Conservation (phyloP, 2,888 invertebrate genomes). For the Drosophila longiperda region DNA sequence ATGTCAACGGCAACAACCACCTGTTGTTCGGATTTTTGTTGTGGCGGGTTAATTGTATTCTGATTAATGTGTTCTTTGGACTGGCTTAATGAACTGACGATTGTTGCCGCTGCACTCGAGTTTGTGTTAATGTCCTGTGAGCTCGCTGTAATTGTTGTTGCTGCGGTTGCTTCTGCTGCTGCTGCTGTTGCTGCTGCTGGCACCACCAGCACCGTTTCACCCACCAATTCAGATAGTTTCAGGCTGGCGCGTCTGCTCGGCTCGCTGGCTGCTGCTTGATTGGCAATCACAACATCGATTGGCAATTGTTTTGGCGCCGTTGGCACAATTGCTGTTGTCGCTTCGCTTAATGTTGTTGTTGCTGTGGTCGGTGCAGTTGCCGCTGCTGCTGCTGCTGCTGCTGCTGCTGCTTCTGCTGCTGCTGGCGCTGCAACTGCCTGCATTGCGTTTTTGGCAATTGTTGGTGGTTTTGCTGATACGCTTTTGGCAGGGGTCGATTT, state of each 20-base stretch:
- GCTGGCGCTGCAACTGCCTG: constrained; percentile 31
- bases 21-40: constrained; percentile 29
- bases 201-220: constrained; percentile 68
- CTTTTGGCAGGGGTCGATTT: constrained; percentile 59
- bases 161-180: constrained; percentile 19
- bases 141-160: neutral
- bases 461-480: constrained; percentile 36
- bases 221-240: constrained; percentile 68
- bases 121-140: constrained; percentile 33
- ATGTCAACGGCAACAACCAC: constrained; percentile 57
- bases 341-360: constrained; percentile 18
- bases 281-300: constrained; percentile 58
- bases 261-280: constrained; percentile 71
- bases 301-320: constrained; percentile 40
- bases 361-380: constrained; percentile 45
- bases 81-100: constrained; percentile 45
- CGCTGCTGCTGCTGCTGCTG: constrained; percentile 5
- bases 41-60: constrained; percentile 42
- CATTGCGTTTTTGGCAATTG: constrained; percentile 64
- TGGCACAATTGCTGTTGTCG: constrained; percentile 29
- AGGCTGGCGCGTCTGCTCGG: constrained; percentile 68
- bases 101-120: constrained; percentile 27
- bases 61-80: constrained; percentile 77
- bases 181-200: constrained; percentile 46
- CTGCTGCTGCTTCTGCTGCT: constrained; percentile 7